Conservation (phyloP, 2,797 vertebrate species). For the Otolemur crassicaudatus region DNA sequence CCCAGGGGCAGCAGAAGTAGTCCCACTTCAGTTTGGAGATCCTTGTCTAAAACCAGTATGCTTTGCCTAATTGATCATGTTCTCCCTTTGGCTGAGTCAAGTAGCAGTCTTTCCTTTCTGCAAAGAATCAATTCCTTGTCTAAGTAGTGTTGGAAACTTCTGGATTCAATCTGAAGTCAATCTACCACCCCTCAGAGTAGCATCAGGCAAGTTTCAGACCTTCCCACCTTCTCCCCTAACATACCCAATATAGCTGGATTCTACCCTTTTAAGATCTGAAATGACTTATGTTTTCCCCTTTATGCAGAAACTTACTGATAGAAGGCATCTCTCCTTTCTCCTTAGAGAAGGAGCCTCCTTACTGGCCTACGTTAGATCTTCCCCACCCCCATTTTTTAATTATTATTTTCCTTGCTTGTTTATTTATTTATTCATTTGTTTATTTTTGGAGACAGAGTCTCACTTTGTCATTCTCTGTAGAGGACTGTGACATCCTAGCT, state of each 20-base stretch:
- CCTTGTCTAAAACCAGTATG: slow-evolving; percentile 21
- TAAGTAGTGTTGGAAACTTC: background rate
- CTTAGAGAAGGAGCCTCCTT: background rate
- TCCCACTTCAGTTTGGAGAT: background rate
- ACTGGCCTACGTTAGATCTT: background rate
- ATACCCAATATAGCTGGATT: background rate
- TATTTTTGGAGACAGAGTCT: no score
- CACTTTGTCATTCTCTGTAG: no score
- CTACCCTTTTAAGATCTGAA: background rate
- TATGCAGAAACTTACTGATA: background rate
- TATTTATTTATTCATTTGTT: background rate
- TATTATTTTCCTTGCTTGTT: background rate
- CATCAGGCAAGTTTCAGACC: background rate
- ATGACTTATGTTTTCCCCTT: background rate
- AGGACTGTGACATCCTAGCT: no score
- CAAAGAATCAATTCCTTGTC: slow-evolving; percentile 45
- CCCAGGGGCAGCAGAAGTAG: background rate
- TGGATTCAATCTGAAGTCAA: slow-evolving; percentile 1
- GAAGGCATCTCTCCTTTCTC: background rate
- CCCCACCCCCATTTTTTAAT: background rate
- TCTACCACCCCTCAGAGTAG: background rate
- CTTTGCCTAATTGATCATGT: background rate
- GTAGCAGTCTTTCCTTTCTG: slow-evolving; percentile 13
- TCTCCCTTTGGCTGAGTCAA: slow-evolving; percentile 21
- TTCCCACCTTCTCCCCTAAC: no score